Conservation (phyloP, 2,797 vertebrate species). For the Leontopithecus rosalia region DNA sequence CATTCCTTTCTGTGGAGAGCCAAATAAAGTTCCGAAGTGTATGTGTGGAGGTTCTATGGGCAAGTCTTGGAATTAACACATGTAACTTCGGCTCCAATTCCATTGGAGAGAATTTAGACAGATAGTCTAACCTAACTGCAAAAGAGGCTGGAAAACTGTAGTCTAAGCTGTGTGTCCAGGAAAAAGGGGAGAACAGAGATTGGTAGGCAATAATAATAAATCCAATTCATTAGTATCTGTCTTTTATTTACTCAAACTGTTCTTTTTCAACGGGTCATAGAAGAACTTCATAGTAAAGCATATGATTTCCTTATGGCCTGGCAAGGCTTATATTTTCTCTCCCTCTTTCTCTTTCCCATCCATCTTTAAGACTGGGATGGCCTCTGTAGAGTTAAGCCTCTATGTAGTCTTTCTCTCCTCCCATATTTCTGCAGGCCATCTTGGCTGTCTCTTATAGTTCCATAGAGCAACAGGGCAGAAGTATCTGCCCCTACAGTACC, state of each 20-base stretch:
- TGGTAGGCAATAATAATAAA: neutral
- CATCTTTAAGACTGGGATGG: neutral
- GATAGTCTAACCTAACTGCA: neutral
- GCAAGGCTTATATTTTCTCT: neutral
- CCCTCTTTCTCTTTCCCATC: neutral
- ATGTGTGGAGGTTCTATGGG: neutral
- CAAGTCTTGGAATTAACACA: neutral
- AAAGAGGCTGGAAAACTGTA: neutral
- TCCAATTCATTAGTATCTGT: neutral
- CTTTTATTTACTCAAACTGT: neutral
- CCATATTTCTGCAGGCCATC: neutral
- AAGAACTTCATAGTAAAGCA: slow-evolving; percentile 4
- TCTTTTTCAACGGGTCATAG: neutral
- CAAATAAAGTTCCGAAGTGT: slow-evolving; percentile 3
- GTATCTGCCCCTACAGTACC: neutral
- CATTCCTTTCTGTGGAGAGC: neutral
- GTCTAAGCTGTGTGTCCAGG: neutral
- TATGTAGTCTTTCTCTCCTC: neutral
- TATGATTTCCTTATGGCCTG: neutral
- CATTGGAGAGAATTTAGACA: neutral
- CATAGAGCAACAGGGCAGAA: neutral
- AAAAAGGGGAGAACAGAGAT: neutral
- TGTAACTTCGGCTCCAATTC: neutral
- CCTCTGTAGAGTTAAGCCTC: neutral
- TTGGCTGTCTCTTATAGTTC: neutral